Conservation (phyloP, 2,888 invertebrate genomes). For the Drosophila colorata region DNA sequence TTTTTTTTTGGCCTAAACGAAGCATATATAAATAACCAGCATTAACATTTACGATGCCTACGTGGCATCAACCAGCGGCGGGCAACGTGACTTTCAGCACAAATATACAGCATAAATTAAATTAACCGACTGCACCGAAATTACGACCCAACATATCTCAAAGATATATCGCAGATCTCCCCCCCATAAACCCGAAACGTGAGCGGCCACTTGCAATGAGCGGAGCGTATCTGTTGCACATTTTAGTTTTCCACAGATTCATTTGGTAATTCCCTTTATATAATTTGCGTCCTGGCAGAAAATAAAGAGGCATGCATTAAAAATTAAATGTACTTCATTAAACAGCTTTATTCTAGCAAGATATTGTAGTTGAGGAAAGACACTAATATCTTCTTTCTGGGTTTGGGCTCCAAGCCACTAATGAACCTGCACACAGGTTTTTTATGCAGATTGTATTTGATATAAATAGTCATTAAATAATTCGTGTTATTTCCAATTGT, state of each 20-base stretch:
- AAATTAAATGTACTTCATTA: constrained; percentile 7
- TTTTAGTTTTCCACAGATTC: constrained; percentile 2
- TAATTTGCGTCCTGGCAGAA: constrained; percentile 1
- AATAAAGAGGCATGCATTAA: constrained; percentile 2
- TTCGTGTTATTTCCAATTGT: too few species aligned
- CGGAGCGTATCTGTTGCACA: constrained; percentile 26
- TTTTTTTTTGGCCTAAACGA: constrained; percentile 38
- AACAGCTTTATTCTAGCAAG: background rate
- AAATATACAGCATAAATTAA: constrained; percentile 59
- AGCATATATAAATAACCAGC: constrained; percentile 45
- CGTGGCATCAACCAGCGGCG: constrained; percentile 40
- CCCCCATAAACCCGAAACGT: constrained; percentile 51
- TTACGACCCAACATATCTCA: constrained; percentile 42
- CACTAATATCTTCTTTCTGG: too few species aligned
- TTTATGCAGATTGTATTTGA: too few species aligned
- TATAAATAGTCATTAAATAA: too few species aligned
- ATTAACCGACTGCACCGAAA: constrained; percentile 47
- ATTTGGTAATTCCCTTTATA: constrained; percentile 28
- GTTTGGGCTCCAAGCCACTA: too few species aligned
- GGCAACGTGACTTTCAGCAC: constrained; percentile 54
- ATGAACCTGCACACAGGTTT: too few species aligned
- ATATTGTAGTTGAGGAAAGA: too few species aligned
- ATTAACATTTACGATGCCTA: constrained; percentile 57
- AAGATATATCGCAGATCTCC: constrained; percentile 52
- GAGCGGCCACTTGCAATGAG: constrained; percentile 66